Percentiles rank a stretch among this genome's conserved stretches.
Conservation (phyloP, 2,888 invertebrate species). For the Lamellibrachia columna region DNA sequence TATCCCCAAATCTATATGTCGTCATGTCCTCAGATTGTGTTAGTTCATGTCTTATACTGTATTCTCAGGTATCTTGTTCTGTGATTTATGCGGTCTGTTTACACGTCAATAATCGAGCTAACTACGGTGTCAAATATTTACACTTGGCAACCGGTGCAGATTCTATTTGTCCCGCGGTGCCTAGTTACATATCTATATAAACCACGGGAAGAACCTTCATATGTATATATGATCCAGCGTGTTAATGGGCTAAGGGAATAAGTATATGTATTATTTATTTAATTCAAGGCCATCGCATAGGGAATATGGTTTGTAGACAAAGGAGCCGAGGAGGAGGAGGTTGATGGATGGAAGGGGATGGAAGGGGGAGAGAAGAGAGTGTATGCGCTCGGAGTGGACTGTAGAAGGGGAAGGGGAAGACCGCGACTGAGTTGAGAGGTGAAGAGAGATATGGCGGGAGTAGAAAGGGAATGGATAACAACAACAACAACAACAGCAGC, state of each 20-base stretch:
- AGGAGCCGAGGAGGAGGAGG: neutral
- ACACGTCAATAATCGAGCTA: neutral
- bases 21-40: neutral
- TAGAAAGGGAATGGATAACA: too few relatives aligned
- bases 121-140: conserved; percentile 3
- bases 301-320: neutral
- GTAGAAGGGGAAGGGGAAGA: too few relatives aligned
- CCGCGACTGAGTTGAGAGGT: too few relatives aligned
- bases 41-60: neutral
- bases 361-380: too few relatives aligned
- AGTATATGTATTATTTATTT: neutral
- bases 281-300: neutral
- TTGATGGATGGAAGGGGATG: too few relatives aligned
- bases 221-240: neutral
- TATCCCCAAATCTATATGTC: neutral
- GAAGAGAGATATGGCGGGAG: too few relatives aligned
- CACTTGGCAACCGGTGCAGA: neutral
- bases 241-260: neutral
- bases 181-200: neutral
- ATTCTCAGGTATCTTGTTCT: neutral
- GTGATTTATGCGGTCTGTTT: neutral
- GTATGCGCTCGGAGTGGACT: too few relatives aligned
- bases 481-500: too few relatives aligned
- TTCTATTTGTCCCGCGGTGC: neutral
- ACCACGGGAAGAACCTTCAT: neutral